Evolutionary conservation across 2,888 invertebrate species (phyloP).

Genomic region (Clusia tigrina): DNA sequence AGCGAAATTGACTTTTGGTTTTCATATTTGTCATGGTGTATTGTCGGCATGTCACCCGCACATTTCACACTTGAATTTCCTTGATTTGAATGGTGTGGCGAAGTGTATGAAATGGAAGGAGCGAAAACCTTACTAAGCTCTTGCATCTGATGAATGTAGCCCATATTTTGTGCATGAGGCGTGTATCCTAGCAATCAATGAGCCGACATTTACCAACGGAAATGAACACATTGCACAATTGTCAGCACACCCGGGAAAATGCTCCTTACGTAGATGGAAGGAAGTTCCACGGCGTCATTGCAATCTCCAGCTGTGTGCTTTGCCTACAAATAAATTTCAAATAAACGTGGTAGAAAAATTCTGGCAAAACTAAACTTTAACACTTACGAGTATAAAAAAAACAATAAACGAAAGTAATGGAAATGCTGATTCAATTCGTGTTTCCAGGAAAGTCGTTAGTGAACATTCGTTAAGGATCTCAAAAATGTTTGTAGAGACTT

Average conservation of each 20-base stretch:
- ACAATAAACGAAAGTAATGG: conserved; percentile 42
- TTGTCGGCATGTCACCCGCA: conserved; percentile 41
- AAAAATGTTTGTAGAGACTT: too few species aligned
- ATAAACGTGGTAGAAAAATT: conserved; percentile 8
- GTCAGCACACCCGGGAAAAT: conserved; percentile 31
- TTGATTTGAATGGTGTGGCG: conserved; percentile 23
- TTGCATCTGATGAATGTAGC: conserved; percentile 41
- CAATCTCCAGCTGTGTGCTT: conserved; percentile 16
- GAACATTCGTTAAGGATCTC: conserved; percentile 49
- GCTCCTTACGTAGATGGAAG: too few species aligned
- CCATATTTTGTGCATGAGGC: conserved; percentile 37
- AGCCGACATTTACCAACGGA: conserved; percentile 32
- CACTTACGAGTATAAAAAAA: conserved; percentile 17
- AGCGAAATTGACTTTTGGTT: conserved; percentile 2
- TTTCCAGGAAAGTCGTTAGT: conserved; percentile 61
- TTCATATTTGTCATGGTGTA: conserved; percentile 11
- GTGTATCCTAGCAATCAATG: conserved; percentile 25
- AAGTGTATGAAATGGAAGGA: conserved; percentile 38
- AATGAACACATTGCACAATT: conserved; percentile 40
- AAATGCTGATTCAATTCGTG: conserved; percentile 60
- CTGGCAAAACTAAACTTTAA: neutral
- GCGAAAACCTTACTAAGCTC: conserved; percentile 36
- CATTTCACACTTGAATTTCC: conserved; percentile 35
- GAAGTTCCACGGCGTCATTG: neutral
- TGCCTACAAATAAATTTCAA: too few species aligned